Base-by-base conservation (phyloP, 2,797 vertebrate species). In the Aythya fuligula region DNA sequence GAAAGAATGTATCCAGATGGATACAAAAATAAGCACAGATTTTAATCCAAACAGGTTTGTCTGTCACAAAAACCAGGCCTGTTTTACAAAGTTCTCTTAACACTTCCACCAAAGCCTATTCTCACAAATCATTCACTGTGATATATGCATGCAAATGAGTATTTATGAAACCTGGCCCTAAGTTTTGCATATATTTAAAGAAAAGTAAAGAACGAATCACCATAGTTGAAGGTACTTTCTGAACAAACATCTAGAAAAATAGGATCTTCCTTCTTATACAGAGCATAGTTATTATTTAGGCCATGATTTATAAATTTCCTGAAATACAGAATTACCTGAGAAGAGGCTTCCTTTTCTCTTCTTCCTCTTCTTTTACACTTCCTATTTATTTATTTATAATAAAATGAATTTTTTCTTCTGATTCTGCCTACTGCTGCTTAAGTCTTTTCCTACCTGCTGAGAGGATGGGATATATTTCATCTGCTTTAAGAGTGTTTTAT, bases 21-120 rank as follows among this genome's bases (percentile, higher is more conserved):
- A 92, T 83, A 24, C 30, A 89, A 92, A 92, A 25, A 79, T 72
- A 91, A 69, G 78, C 56, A 92, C 78, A 94, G 75, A 83, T 90
- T 95, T 95, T 82, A 69, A 87, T 82, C 77, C 89, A 83, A 92
- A 92, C 28, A 83, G 53, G 65, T 89, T 94, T 92, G 75, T 87
- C 92, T 92, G 45, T 60, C 36, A 0, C 32, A n/a, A 76, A 81
- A 58, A 62, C 36, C 0, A 32, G 27, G 47, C 24, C 20, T 70
- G 27, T 22, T 77, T 77, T 87, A n/a, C 51, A 53, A 82, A 89
- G 49, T 87, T 90, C n/a, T 45, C 34, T 87, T 85, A 87, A 74
- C 61, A 87, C 81, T 85, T 39, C 39, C 64, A 87, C 19, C 36
- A 90, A 89, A 87, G 28, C 28, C 36, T 85, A 34, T 83, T 83